Percentiles rank a stretch among this genome's conserved stretches.
phyloP scores from a whole-genome alignment of 2,113 vertebrate genomes.

The Sitta europaea region DNA sequence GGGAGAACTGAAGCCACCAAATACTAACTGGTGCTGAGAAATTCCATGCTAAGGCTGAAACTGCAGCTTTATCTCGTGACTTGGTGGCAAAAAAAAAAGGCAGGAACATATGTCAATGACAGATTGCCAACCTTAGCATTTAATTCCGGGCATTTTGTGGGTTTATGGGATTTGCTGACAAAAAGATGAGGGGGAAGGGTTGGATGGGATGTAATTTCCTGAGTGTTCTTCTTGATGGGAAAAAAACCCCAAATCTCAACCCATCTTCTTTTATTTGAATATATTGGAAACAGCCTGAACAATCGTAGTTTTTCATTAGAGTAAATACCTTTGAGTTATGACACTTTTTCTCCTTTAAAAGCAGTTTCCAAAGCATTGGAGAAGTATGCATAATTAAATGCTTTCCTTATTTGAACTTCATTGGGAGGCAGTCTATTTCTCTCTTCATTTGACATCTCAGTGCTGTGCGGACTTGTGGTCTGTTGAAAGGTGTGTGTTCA shows the following conservation, averaged over 20 bases:
- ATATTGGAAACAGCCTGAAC: neutral
- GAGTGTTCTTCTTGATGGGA: neutral
- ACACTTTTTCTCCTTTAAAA: neutral
- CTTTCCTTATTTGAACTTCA: neutral
- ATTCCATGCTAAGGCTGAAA: neutral
- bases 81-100: neutral
- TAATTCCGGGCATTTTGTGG: slow-evolving; percentile 56
- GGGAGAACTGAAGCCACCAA: neutral
- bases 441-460: neutral
- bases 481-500: neutral
- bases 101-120: slow-evolving; percentile 42
- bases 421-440: neutral
- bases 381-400: neutral
- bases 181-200: slow-evolving; percentile 20
- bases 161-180: slow-evolving; percentile 54
- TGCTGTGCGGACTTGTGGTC: neutral
- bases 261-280: slow-evolving; percentile 7
- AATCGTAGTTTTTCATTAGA: neutral
- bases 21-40: neutral
- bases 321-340: slow-evolving; percentile 7
- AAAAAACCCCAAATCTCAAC: neutral
- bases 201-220: slow-evolving; percentile 37
- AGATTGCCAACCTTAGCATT: slow-evolving; percentile 52
- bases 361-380: neutral
- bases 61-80: neutral